phyloP scores from a whole-genome alignment of 2,888 invertebrate genomes.

The Papilio gigon region DNA sequence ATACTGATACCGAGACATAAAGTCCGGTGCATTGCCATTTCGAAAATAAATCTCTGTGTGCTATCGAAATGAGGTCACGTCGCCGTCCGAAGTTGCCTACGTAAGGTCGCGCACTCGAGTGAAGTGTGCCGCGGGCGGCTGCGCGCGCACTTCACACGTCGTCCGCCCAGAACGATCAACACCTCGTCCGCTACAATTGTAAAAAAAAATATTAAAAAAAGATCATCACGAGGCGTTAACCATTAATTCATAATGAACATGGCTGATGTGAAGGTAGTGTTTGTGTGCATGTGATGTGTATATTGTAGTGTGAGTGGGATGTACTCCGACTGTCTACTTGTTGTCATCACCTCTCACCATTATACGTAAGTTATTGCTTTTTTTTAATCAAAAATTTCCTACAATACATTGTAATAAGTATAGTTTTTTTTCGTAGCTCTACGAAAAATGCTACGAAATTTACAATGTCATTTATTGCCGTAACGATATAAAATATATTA shows the following conservation, averaged over 20 bases:
- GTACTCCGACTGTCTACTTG: background rate
- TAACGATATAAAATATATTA: too few species aligned
- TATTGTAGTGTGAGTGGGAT: constrained; percentile 24
- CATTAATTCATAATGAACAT: constrained; percentile 13
- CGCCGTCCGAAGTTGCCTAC: constrained; percentile 54
- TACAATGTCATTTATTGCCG: background rate
- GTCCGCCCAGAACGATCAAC: constrained; percentile 47
- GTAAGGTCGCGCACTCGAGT: constrained; percentile 42
- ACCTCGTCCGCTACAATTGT: constrained; percentile 44
- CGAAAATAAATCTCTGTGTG: constrained; percentile 74
- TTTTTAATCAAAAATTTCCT: background rate
- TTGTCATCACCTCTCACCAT: constrained; percentile 18
- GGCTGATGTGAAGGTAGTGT: background rate
- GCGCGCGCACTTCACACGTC: constrained; percentile 56
- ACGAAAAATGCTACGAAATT: background rate
- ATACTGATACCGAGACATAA: too few species aligned
- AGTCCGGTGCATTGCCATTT: constrained; percentile 70
- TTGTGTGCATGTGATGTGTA: constrained; percentile 22
- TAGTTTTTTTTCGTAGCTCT: background rate
- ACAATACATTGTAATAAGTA: background rate
- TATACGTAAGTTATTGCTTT: constrained; percentile 30
- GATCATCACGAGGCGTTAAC: constrained; percentile 44
- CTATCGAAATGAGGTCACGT: constrained; percentile 69
- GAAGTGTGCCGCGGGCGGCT: constrained; percentile 45
- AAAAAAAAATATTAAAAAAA: constrained; percentile 47